Base-by-base conservation (phyloP, 2,888 invertebrate genomes). In the Dinocampus coccinellae region DNA sequence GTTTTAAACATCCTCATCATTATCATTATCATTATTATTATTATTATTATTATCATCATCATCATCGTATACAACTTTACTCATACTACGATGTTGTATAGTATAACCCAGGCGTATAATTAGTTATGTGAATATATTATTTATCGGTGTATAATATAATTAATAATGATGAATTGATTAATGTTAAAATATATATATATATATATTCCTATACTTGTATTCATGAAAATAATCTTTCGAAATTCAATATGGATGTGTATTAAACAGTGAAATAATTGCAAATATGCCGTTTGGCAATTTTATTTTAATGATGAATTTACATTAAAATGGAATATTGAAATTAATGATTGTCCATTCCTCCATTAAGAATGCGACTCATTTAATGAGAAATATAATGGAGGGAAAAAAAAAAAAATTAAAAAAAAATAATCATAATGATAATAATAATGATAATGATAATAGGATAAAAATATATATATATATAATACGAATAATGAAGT, bases 261-360 rank as follows among this genome's bases (percentile, higher is more conserved):
- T 47, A 47, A 6, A 9, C 16, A 20, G 1, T 0, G 7, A 16
- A 47, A 20, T 47, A 63, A 47, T 29, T 63, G 34, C 13, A 34
- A 33, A 22, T 47, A 16, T 52, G 47, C 52, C n/a, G 20, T 42
- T 26, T 34, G 60, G 20, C 16, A 26, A 42, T 42, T 55, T 62
- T 62, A 69, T 69, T 69, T 58, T 63, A 63, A 63, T 69, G 79
- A 77, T 78, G 83, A 82, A 85, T 85, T 84, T 85, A 81, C 84
- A 86, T 85, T 85, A 85, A 86, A 84, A 84, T 47, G 16, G 84
- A 83, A 86, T 85, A 86, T 86, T 85, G 85, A 85, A 86, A 86
- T 85, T 84, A 85, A 86, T 86, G 85, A 85, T 85, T 84, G 84
- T 83, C 82, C 47, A 47, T 47, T 47, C 81, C 83, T 85, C 83